These are phyloP conservation scores for Amphilophus citrinellus DNA, from an alignment of 2,113 vertebrate species.

Conservation along the genomic window DNA sequence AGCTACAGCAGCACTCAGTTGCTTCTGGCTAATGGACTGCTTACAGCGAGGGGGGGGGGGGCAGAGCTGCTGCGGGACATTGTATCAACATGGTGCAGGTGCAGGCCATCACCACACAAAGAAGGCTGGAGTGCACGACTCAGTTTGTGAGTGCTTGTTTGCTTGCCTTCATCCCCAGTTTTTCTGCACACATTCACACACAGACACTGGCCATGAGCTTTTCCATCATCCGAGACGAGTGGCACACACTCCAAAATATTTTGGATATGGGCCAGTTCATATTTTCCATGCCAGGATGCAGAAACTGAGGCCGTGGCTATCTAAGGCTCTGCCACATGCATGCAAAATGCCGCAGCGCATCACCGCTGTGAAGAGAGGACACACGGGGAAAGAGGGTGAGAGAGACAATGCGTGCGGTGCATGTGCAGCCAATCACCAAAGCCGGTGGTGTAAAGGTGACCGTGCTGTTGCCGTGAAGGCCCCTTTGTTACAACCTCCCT, in stretches of 20 bases:
- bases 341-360: constrained; percentile 67
- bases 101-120: constrained; percentile 32
- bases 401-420: background rate
- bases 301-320: constrained; percentile 26
- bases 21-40: constrained; percentile 57
- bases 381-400: background rate
- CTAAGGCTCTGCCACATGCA: constrained; percentile 38
- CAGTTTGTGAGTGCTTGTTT: constrained; percentile 38
- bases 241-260: constrained; percentile 37
- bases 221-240: constrained; percentile 37
- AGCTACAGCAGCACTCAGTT: constrained; percentile 41
- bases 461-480: background rate
- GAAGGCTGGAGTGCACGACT: constrained; percentile 32
- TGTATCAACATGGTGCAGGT: constrained; percentile 46
- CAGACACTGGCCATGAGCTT: background rate
- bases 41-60: constrained; percentile 20
- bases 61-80: constrained; percentile 12
- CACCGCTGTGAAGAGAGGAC: constrained; percentile 22
- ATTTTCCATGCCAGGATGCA: constrained; percentile 43
- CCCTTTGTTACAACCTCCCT: background rate
- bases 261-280: constrained; percentile 34
- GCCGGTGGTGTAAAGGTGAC: background rate
- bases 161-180: constrained; percentile 1
- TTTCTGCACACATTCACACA: background rate
- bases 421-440: constrained; percentile 1